These are phyloP conservation scores for Dilophus febrilis DNA, from an alignment of 2,888 invertebrate species.

Conservation along the genomic window DNA sequence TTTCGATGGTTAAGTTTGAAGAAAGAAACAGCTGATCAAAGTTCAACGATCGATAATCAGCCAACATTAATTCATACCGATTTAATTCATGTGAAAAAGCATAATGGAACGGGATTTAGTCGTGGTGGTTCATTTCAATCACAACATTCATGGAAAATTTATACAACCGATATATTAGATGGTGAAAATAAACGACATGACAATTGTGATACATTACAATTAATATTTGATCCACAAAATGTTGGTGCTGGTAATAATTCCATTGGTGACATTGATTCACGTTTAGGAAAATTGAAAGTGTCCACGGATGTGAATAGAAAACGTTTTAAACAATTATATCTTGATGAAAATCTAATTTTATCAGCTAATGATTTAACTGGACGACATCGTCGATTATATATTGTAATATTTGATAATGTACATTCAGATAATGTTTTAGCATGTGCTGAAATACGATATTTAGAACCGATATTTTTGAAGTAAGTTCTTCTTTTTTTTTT, in stretches of 20 bases:
- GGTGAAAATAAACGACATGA: conserved; percentile 49
- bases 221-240: conserved; percentile 69
- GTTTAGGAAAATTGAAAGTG: conserved; percentile 59
- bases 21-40: conserved; percentile 38
- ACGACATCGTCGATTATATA: conserved; percentile 57
- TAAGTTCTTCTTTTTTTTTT: conserved; percentile 31
- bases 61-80: conserved; percentile 64
- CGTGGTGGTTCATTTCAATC: conserved; percentile 40
- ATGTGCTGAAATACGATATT: conserved; percentile 63
- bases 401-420: conserved; percentile 63
- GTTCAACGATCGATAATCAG: conserved; percentile 21
- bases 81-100: conserved; percentile 47
- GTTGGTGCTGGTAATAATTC: conserved; percentile 46
- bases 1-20: conserved; percentile 51
- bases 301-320: conserved; percentile 44
- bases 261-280: conserved; percentile 61
- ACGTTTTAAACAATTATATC: conserved; percentile 33
- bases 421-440: conserved; percentile 61
- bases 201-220: conserved; percentile 69
- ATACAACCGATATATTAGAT: conserved; percentile 75
- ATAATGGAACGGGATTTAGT: conserved; percentile 16
- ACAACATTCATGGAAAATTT: conserved; percentile 75
- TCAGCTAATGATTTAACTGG: conserved; percentile 57
- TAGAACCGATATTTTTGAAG: conserved; percentile 50
- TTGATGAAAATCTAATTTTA: conserved; percentile 52